Base-by-base conservation (phyloP, 1,140 invertebrate genomes). In the Drosophila novamexicana region DNA sequence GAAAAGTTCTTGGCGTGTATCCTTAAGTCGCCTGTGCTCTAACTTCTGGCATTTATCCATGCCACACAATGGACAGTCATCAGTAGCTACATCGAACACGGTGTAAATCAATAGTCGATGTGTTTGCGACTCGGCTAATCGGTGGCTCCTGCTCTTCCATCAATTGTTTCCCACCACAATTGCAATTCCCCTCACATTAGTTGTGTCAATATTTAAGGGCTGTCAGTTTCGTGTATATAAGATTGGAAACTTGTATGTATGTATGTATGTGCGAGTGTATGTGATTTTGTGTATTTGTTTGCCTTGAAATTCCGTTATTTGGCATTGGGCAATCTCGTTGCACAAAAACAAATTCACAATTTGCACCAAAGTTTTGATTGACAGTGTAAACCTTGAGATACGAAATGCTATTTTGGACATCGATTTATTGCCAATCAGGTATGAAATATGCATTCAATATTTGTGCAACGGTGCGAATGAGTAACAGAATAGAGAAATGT, bases 291-390 rank as follows among this genome's bases (percentile, higher is more conserved):
- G 78, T 70, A 79, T 78, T 85, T 70, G 64, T 65, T 82, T 74
- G 57, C 45, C 66, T 73, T 82, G 76, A 44, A 37, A 67, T 64
- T 79, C 36, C 42, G 56, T 61, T 82, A 36, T 88, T 54, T 54
- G 66, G 32, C 67, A 83, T 83, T 75, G 58, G 32, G 62, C 50
- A 37, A 68, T 77, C 68, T 85, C 52, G 61, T 54, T 80, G 54
- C 50, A 63, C 32, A 37, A 83, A 84, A 82, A 83, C 76, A 59
- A 66, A 86, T 86, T 66, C 70, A 58, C 58, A 76, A 84, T 76
- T 78, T 65, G 62, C 70, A 69, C 58, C 61, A 64, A 69, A 69
- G 64, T 36, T 54, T 65, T 88, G 82, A 86, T 88, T 86, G 82
- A 70, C 83, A 79, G 37, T 37, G 37, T 49, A 45, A 78, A 64